A percentile compares a stretch with the other conserved stretches of the same genome.
These are phyloP conservation scores for Psettodes erumei DNA, from an alignment of 2,113 vertebrate species.

Conservation along the genomic window DNA sequence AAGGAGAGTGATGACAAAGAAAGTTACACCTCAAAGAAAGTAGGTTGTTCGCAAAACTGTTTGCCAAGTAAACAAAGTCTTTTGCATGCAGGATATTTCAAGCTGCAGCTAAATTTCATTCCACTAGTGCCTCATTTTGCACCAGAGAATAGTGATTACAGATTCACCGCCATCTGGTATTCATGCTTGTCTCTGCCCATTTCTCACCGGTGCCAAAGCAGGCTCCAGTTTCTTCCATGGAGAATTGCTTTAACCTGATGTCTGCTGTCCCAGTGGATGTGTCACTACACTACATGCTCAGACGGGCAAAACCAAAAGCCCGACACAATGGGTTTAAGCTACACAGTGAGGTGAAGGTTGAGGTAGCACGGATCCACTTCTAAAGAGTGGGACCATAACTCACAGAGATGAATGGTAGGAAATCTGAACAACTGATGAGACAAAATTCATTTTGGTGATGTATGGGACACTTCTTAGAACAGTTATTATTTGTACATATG, in stretches of 20 bases:
- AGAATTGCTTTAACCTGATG: slow-evolving; percentile 64
- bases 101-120: slow-evolving; percentile 51
- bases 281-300: slow-evolving; percentile 64
- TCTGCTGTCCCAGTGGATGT: slow-evolving; percentile 65
- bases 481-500: slow-evolving; percentile 59
- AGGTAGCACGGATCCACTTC: slow-evolving; percentile 40
- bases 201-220: slow-evolving; percentile 62
- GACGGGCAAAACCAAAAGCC: slow-evolving; percentile 50
- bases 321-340: slow-evolving; percentile 31
- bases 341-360: slow-evolving; percentile 53
- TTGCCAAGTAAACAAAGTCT: slow-evolving; percentile 59
- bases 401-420: slow-evolving; percentile 65
- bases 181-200: slow-evolving; percentile 72
- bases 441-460: slow-evolving; percentile 68
- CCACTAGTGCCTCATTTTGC: slow-evolving; percentile 68
- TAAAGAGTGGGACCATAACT: slow-evolving; percentile 56
- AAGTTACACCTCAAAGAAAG: slow-evolving; percentile 14
- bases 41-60: slow-evolving; percentile 9
- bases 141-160: slow-evolving; percentile 76
- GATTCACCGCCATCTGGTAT: slow-evolving; percentile 77
- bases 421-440: slow-evolving; percentile 64
- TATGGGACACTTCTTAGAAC: slow-evolving; percentile 43
- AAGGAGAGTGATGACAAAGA: slow-evolving; percentile 10
- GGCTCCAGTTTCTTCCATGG: slow-evolving; percentile 48
- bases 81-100: slow-evolving; percentile 37